A percentile compares a stretch with the other conserved stretches of the same genome.
phyloP scores from a whole-genome alignment of 2,888 invertebrate species.

The Strigamia maritima region DNA sequence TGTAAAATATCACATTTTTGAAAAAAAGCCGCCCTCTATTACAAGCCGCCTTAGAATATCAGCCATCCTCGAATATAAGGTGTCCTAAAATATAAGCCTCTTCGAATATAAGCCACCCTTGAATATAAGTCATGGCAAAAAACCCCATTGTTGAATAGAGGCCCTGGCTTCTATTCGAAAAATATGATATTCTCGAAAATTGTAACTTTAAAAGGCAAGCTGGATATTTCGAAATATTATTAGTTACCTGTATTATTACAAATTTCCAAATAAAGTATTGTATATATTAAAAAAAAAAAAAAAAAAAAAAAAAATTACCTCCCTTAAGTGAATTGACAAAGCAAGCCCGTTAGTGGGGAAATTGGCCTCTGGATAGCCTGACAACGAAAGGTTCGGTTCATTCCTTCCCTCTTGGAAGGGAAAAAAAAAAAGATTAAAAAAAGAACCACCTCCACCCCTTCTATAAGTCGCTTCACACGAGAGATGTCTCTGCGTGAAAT shows the following conservation, averaged over 20 bases:
- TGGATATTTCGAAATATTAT: neutral
- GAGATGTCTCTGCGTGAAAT: conserved; percentile 15
- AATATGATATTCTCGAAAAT: too few species aligned
- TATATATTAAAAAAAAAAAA: neutral
- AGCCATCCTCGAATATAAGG: too few species aligned
- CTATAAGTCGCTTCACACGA: neutral
- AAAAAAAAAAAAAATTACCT: neutral
- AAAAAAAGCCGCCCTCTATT: too few species aligned
- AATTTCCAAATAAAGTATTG: too few species aligned
- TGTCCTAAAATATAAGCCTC: too few species aligned
- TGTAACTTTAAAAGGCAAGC: too few species aligned
- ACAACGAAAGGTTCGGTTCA: neutral
- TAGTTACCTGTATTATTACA: neutral
- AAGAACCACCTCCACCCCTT: neutral
- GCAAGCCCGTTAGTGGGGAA: conserved; percentile 9
- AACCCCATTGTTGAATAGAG: too few species aligned
- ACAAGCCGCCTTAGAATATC: too few species aligned
- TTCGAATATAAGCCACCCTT: too few species aligned
- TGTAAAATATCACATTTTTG: too few species aligned
- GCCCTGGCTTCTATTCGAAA: too few species aligned
- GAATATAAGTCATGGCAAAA: too few species aligned
- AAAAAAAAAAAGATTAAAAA: neutral
- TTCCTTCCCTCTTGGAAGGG: neutral
- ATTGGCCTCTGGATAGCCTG: conserved; percentile 21
- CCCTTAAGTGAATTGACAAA: neutral